These are phyloP conservation scores for Erynnis tages DNA, from an alignment of 2,888 invertebrate species.

Conservation along the genomic window DNA sequence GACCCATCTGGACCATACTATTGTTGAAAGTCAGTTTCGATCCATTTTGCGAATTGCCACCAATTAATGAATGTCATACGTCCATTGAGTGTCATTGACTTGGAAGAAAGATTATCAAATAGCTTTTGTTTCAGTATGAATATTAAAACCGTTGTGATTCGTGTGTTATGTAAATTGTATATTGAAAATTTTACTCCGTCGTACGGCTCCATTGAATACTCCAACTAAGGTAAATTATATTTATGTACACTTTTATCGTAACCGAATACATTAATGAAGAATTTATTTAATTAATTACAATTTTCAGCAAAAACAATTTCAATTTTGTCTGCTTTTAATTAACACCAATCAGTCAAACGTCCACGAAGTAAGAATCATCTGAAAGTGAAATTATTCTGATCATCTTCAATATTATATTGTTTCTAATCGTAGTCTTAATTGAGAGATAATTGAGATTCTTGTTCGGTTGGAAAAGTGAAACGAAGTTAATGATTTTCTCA, in stretches of 20 bases:
- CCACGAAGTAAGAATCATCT: too few relatives aligned
- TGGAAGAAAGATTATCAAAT: conserved; percentile 14
- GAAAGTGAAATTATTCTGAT: too few relatives aligned
- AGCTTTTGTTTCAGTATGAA: conserved; percentile 10
- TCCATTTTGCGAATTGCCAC: conserved; percentile 21
- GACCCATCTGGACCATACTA: conserved; percentile 4
- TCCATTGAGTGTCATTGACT: conserved; percentile 4
- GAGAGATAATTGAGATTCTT: too few relatives aligned
- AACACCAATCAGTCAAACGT: too few relatives aligned
- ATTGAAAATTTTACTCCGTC: background rate
- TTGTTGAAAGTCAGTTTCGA: conserved; percentile 15
- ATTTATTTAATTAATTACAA: too few relatives aligned
- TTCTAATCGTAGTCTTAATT: too few relatives aligned
- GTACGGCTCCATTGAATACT: background rate
- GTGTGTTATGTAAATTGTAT: background rate
- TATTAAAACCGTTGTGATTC: conserved; percentile 7
- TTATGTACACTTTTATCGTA: background rate
- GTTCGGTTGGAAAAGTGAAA: too few relatives aligned
- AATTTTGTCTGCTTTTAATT: too few relatives aligned
- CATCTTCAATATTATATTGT: too few relatives aligned
- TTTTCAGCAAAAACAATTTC: too few relatives aligned
- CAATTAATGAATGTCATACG: conserved; percentile 15
- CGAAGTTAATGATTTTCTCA: too few relatives aligned
- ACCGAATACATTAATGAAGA: background rate
- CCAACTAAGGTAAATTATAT: too few relatives aligned